Percentiles rank a stretch among this genome's conserved stretches.
phyloP scores from a whole-genome alignment of 2,888 invertebrate species.

The Chymomyza fuscimana region DNA sequence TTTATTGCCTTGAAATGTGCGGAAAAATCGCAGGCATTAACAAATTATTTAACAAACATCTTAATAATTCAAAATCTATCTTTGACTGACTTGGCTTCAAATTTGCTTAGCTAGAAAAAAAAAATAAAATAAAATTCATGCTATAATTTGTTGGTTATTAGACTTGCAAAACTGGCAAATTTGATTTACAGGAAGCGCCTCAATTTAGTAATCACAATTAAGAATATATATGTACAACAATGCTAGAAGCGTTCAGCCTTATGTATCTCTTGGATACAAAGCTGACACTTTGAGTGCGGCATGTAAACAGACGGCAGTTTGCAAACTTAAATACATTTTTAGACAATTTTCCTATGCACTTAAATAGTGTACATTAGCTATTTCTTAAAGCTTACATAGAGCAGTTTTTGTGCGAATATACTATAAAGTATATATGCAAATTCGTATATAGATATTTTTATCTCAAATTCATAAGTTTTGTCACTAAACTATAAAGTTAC shows the following conservation, averaged over 20 bases:
- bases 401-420: no score
- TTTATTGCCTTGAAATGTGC: slow-evolving; percentile 58
- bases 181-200: not conserved
- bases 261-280: not conserved
- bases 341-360: not conserved
- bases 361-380: not conserved
- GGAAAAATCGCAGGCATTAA: slow-evolving; percentile 30
- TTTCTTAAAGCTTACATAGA: not conserved
- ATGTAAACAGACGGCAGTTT: not conserved
- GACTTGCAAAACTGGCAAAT: not conserved
- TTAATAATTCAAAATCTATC: not conserved
- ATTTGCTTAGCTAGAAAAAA: not conserved
- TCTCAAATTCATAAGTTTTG: no score
- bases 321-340: not conserved
- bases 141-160: not conserved
- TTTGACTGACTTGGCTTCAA: no score
- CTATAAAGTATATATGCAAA: no score
- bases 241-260: not conserved
- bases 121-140: not conserved
- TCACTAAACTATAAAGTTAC: no score
- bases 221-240: not conserved
- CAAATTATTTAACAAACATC: not conserved
- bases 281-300: not conserved
- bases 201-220: not conserved
- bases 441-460: no score